Base-by-base conservation (phyloP, 2,113 vertebrate species). In the Cromileptes altivelis region DNA sequence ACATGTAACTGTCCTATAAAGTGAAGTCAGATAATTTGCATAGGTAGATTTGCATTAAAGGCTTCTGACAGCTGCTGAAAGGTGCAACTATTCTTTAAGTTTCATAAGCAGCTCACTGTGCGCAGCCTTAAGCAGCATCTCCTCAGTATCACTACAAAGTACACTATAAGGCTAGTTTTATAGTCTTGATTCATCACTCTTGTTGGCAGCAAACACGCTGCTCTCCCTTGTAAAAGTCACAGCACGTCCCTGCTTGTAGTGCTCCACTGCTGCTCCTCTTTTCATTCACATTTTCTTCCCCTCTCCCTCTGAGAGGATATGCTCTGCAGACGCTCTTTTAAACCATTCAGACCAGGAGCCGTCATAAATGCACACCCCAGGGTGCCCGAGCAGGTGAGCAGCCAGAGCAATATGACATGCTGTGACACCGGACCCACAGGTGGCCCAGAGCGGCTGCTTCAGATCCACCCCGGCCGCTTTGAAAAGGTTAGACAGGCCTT, bases 331-430 rank as follows among this genome's bases (percentile, higher is more conserved):
- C 14, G 98, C 97, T 1, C 95, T 93, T 93, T 96, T 95, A 85
- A 97, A 99, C 98, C 98, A 99, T 80, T 99, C 98, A 0, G 94
- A 88, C 98, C 98, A 99, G 67, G 98, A 95, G 10, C 98, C 98
- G 0, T 99, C 98, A 0, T 99, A 99, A 78, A 99, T 86, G 2
- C 95, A 93, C 2, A 96, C 96, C 0, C 96, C 95, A 0, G 96
- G 90, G 78, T 98, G 95, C 50, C 97, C 98, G 0, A 98, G 97
- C 55, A 98, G 94, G 87, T 97, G 96, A 3, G 98, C 97, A 0
- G 96, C 97, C 65, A 99, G 94, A 0, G 89, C 96, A 6, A 98
- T 93, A 0, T 98, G 97, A 89, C 98, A 99, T 21, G 98, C 97
- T 0, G 97, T 98, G 88, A 99, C 97, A 0, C 98, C 98, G 0